phyloP scores from a whole-genome alignment of 30 jellyfish, hydroid and myxozoan species.

The Aurelia aurita region DNA sequence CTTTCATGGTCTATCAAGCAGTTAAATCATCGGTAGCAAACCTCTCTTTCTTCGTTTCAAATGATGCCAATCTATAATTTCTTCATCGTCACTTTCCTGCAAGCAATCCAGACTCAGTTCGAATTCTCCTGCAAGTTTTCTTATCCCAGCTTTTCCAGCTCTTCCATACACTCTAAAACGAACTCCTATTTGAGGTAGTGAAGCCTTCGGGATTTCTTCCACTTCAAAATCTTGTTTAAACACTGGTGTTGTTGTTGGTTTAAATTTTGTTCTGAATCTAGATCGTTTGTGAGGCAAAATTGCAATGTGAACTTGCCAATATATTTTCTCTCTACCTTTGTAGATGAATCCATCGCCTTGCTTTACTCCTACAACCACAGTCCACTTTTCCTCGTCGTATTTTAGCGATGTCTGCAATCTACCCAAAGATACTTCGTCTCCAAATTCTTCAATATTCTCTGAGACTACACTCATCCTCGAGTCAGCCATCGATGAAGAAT shows the following conservation, averaged over 20 bases:
- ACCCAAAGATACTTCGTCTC: constrained; percentile 81
- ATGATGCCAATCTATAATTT: neutral
- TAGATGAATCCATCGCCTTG: constrained; percentile 84
- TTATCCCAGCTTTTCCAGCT: constrained; percentile 86
- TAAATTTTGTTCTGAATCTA: constrained; percentile 81
- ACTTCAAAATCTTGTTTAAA: constrained; percentile 83
- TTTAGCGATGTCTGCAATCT: constrained; percentile 71
- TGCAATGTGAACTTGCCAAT: constrained; percentile 92
- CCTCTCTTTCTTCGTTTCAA: neutral
- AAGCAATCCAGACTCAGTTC: constrained; percentile 20
- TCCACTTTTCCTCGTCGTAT: constrained; percentile 76
- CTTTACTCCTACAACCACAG: constrained; percentile 73
- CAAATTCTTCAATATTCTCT: constrained; percentile 92
- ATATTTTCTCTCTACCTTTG: constrained; percentile 65
- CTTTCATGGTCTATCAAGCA: too few species aligned
- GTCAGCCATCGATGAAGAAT: constrained; percentile 51
- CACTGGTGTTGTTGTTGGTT: constrained; percentile 91
- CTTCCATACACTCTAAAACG: constrained; percentile 92
- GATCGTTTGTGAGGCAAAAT: constrained; percentile 88
- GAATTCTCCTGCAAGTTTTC: constrained; percentile 84
- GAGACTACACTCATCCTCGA: constrained; percentile 73
- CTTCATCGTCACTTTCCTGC: neutral
- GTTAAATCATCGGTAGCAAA: too few species aligned
- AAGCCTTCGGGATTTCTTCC: constrained; percentile 82
- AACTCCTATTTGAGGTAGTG: constrained; percentile 75